Percentiles rank a stretch among this genome's conserved stretches.
Evolutionary conservation across 2,888 invertebrate species (phyloP).

Genomic region (Brenthis hecate): DNA sequence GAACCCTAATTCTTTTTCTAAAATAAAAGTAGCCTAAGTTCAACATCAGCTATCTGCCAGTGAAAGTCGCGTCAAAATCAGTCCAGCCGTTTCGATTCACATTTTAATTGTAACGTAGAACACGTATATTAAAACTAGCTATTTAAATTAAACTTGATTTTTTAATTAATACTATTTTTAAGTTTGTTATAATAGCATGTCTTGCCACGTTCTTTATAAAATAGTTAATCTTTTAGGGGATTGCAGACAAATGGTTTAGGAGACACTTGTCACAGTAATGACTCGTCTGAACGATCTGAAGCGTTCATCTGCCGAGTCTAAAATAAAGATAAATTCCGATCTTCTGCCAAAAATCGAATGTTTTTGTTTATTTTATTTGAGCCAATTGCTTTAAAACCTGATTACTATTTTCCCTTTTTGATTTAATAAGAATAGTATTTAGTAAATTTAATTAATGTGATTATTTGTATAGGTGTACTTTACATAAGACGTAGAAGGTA

Average conservation of each 20-base stretch:
- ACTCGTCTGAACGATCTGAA: conserved; percentile 39
- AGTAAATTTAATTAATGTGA: not conserved
- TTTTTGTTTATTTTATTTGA: conserved; percentile 54
- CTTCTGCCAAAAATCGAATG: conserved; percentile 54
- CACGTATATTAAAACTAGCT: too few relatives aligned
- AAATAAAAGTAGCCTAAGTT: too few relatives aligned
- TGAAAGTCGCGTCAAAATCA: too few relatives aligned
- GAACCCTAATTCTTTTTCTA: too few relatives aligned
- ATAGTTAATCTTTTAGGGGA: conserved; percentile 7
- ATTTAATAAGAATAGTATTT: conserved; percentile 2
- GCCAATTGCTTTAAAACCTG: conserved; percentile 37
- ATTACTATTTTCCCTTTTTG: conserved; percentile 33
- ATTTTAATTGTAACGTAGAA: too few relatives aligned
- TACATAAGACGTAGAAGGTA: not conserved
- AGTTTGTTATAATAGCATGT: too few relatives aligned
- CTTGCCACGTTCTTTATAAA: not conserved
- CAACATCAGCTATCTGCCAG: too few relatives aligned
- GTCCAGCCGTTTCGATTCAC: too few relatives aligned
- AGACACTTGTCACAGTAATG: conserved; percentile 41
- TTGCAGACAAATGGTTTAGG: conserved; percentile 40
- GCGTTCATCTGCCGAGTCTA: conserved; percentile 45
- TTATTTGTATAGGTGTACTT: not conserved
- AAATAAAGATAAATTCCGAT: conserved; percentile 56
- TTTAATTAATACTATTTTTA: too few relatives aligned
- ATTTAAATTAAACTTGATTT: too few relatives aligned